A percentile compares a stretch with the other conserved stretches of the same genome.
Evolutionary conservation across 2,113 vertebrate genomes (phyloP).

Genomic region (Neomonachus schauinslandi): DNA sequence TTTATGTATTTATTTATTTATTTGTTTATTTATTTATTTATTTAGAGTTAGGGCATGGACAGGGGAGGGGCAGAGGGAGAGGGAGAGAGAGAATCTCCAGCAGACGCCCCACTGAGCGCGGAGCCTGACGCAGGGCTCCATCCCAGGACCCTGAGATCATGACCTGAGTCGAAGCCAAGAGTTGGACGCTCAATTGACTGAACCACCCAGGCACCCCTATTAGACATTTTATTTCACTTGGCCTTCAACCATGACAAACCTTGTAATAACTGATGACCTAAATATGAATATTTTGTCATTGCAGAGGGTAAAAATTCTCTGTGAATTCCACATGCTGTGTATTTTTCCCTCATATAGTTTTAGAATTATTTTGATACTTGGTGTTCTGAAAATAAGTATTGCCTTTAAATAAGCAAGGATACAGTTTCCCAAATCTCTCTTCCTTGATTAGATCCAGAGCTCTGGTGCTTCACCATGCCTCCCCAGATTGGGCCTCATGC

Average conservation of each 20-base stretch:
- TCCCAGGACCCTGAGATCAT: not conserved
- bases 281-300: not conserved
- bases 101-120: not conserved
- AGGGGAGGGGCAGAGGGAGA: not conserved
- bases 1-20: too few species aligned
- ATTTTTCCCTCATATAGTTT: not conserved
- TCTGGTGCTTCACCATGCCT: rapidly evolving
- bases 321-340: rapidly evolving
- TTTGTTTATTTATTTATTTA: not conserved
- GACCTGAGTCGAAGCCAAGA: not conserved
- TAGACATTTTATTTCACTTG: not conserved
- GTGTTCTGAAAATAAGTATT: not conserved
- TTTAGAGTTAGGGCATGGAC: not conserved
- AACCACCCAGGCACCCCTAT: not conserved
- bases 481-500: rapidly evolving
- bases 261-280: not conserved
- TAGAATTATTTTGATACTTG: not conserved
- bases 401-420: not conserved
- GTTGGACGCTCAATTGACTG: rapidly evolving
- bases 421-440: not conserved
- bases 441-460: not conserved
- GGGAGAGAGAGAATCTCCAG: not conserved
- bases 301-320: not conserved
- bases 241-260: not conserved
- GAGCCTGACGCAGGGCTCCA: not conserved